These are phyloP conservation scores for Chloroceryle amazona DNA, from an alignment of 2,797 vertebrate species.

Conservation along the genomic window DNA sequence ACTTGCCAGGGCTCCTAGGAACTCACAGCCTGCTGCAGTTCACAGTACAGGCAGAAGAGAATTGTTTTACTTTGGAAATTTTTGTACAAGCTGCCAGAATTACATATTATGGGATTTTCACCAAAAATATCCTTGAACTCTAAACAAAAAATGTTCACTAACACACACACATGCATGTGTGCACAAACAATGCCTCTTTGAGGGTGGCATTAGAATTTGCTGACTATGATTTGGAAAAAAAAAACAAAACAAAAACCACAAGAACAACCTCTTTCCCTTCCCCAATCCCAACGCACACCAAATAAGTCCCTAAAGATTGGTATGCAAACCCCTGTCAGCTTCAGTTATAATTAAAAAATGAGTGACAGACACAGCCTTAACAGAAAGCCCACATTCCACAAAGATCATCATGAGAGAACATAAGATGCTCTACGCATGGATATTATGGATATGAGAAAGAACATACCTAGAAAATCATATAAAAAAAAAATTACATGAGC, in stretches of 20 bases:
- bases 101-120: neutral
- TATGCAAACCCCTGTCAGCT: neutral
- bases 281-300: neutral
- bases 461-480: neutral
- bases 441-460: neutral
- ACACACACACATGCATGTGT: rapidly evolving
- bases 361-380: neutral
- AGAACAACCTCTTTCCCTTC: neutral
- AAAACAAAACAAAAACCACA: neutral
- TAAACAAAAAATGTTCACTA: neutral
- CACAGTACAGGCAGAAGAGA: neutral
- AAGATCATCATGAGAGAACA: neutral
- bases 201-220: neutral
- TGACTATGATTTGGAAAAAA: neutral
- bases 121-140: rapidly evolving
- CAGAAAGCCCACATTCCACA: neutral
- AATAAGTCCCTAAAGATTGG: neutral
- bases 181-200: neutral
- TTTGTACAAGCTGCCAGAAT: neutral
- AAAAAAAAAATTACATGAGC: too few relatives aligned
- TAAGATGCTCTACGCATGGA: neutral
- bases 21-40: neutral
- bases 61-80: neutral
- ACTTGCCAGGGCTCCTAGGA: neutral
- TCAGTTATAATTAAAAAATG: neutral